A percentile compares a stretch with the other conserved stretches of the same genome.
Conservation (phyloP, 2,113 vertebrate genomes). For the Syngnathoides biaculeatus region DNA sequence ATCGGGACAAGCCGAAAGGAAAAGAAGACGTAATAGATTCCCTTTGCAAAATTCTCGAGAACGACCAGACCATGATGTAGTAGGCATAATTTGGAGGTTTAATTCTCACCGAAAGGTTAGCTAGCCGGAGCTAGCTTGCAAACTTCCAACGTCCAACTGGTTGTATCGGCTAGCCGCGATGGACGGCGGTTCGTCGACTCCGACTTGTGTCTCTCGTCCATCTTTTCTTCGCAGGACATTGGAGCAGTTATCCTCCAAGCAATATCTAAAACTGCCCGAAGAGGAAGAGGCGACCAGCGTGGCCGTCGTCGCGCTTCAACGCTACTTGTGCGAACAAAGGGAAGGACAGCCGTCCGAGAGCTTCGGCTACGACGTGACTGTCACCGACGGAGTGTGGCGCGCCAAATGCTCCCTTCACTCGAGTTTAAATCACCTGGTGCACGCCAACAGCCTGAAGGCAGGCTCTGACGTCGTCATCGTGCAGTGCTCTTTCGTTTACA, state of each 20-base stretch:
- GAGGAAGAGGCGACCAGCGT: constrained; percentile 30
- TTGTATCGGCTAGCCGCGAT: neutral
- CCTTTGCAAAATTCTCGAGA: neutral
- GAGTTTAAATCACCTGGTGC: constrained; percentile 68
- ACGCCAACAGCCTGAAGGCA: constrained; percentile 71
- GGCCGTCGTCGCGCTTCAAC: constrained; percentile 48
- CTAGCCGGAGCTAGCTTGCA: constrained; percentile 14
- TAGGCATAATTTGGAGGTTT: neutral
- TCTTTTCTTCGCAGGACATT: constrained; percentile 52
- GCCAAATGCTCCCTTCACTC: constrained; percentile 74
- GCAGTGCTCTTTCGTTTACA: constrained; percentile 75
- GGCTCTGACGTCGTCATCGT: constrained; percentile 69
- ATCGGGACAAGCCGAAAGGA: no score
- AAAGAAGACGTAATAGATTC: no score
- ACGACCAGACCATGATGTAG: rapidly evolving
- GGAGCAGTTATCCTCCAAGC: constrained; percentile 33
- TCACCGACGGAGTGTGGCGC: constrained; percentile 72
- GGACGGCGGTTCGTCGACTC: neutral
- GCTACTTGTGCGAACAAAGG: constrained; percentile 38
- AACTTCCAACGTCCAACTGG: neutral
- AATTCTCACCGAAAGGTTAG: constrained; percentile 6
- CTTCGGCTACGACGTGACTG: constrained; percentile 73
- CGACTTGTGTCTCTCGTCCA: neutral
- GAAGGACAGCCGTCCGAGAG: constrained; percentile 11
- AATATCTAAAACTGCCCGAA: constrained; percentile 12